Conservation (phyloP, 2,113 vertebrate species). For the Ifrita kowaldi region DNA sequence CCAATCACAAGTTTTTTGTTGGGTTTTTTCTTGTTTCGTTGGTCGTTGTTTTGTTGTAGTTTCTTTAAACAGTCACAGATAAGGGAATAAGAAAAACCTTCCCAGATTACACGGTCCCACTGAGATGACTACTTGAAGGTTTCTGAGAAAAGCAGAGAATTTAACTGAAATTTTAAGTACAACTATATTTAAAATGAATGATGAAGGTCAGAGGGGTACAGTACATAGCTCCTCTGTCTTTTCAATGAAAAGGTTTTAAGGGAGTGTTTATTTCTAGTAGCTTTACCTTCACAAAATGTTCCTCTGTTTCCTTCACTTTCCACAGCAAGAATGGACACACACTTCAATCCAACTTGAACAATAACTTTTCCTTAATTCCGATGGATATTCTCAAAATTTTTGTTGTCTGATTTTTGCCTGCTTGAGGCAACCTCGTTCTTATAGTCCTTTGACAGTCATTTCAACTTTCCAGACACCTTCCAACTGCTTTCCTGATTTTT, state of each 20-base stretch:
- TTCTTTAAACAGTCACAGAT: background rate
- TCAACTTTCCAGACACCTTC: background rate
- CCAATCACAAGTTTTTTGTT: background rate
- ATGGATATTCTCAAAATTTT: background rate
- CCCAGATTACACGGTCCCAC: background rate
- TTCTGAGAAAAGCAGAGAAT: background rate
- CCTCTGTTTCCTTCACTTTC: background rate
- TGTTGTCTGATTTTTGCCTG: background rate
- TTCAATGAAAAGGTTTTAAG: background rate
- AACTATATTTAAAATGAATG: background rate
- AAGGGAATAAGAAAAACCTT: background rate
- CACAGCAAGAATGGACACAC: background rate
- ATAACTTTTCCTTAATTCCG: background rate
- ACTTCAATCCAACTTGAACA: background rate
- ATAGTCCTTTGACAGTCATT: background rate
- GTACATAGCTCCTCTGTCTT: background rate
- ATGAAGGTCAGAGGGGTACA: background rate
- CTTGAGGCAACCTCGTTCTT: background rate
- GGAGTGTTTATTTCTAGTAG: background rate
- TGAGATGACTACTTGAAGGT: background rate
- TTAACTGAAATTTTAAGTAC: background rate
- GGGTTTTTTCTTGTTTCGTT: rapidly evolving
- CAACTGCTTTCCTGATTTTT: background rate
- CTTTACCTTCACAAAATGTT: background rate
- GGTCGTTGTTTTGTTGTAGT: background rate